Conservation (phyloP, 2,797 vertebrate species). For the Sebastes dallii region DNA sequence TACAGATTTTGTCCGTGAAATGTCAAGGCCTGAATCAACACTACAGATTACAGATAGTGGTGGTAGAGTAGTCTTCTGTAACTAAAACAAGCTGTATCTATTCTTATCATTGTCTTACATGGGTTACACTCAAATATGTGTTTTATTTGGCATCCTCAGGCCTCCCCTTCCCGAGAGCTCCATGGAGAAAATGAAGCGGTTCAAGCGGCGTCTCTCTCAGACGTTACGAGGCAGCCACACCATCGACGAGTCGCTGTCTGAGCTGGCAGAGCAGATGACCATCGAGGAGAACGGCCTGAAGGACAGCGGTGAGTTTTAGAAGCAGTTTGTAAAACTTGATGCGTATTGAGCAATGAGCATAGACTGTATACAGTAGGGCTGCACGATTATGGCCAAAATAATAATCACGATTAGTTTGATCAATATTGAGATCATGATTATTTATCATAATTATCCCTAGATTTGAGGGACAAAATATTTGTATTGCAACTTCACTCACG, state of each 20-base stretch:
- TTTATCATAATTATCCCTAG: no score
- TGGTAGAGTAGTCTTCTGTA: not conserved
- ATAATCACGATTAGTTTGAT: no score
- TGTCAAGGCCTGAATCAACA: slow-evolving; percentile 21
- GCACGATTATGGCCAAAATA: no score
- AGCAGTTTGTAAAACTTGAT: not conserved
- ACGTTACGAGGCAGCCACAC: slow-evolving; percentile 95
- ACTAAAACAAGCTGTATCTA: not conserved
- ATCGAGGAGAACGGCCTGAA: slow-evolving; percentile 94
- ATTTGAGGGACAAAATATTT: no score
- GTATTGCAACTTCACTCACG: not conserved
- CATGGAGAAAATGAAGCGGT: slow-evolving; percentile 94
- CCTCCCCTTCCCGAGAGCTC: slow-evolving; percentile 84
- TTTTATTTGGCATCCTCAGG: slow-evolving; percentile 70
- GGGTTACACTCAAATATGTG: not conserved
- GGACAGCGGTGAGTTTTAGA: slow-evolving; percentile 87
- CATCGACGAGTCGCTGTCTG: slow-evolving; percentile 95
- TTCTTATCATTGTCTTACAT: not conserved
- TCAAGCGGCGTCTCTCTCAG: slow-evolving; percentile 93
- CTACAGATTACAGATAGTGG: not conserved
- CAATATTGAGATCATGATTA: no score
- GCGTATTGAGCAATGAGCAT: not conserved
- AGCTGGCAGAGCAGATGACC: slow-evolving; percentile 96
- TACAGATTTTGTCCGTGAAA: slow-evolving; percentile 11
- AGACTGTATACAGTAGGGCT: no score